phyloP scores from a whole-genome alignment of 2,113 vertebrate genomes.

The Manacus vitellinus region DNA sequence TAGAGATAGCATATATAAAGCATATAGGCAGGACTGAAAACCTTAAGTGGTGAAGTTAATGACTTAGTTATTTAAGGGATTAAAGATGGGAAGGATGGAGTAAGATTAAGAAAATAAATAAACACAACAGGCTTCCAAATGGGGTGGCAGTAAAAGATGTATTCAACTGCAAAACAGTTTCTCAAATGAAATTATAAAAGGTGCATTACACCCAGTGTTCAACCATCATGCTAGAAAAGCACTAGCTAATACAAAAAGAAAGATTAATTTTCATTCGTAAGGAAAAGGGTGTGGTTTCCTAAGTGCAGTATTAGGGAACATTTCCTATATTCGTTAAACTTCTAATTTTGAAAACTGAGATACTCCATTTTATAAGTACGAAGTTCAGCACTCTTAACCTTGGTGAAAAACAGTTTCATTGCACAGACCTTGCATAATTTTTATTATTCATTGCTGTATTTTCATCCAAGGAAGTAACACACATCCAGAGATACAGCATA shows the following conservation, averaged over 20 bases:
- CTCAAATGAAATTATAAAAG: neutral
- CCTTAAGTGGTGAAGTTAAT: neutral
- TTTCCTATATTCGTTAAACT: neutral
- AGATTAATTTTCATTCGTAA: neutral
- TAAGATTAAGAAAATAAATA: constrained; percentile 6
- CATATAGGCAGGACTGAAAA: neutral
- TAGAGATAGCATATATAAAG: neutral
- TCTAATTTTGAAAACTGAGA: neutral
- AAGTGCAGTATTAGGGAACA: neutral
- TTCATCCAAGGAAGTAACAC: neutral
- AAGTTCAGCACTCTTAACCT: neutral
- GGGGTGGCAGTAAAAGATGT: neutral
- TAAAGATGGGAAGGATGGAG: neutral
- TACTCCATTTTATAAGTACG: neutral
- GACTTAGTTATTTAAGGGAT: neutral
- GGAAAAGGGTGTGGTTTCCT: neutral
- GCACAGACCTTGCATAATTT: neutral
- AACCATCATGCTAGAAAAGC: neutral
- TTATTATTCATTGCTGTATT: neutral
- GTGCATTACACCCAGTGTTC: neutral
- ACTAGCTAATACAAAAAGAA: neutral
- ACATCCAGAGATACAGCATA: neutral
- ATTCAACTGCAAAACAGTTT: neutral
- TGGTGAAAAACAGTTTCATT: neutral
- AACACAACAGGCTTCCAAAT: neutral